A percentile compares a stretch with the other conserved stretches of the same genome.
Evolutionary conservation across 2,797 vertebrate genomes (phyloP).

Genomic region (Dromococcyx pavoninus): DNA sequence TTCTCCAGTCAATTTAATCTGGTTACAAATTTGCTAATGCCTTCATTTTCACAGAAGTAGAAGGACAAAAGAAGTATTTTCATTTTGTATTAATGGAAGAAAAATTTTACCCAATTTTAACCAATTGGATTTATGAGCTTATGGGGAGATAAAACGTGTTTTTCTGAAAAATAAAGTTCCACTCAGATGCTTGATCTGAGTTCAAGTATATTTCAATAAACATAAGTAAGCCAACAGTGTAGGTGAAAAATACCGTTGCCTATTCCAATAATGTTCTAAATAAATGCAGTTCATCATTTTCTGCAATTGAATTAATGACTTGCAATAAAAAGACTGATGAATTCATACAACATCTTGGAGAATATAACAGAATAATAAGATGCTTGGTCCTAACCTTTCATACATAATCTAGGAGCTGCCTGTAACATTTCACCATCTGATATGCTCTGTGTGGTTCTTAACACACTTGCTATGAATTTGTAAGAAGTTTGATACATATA

Average conservation of each 20-base stretch:
- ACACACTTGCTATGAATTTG: background rate
- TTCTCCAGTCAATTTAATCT: background rate
- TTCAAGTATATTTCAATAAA: background rate
- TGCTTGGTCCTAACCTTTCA: background rate
- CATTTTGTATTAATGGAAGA: background rate
- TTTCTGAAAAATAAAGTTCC: background rate
- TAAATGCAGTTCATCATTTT: background rate
- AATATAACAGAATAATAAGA: background rate
- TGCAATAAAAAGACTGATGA: slow-evolving; percentile 21
- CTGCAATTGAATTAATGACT: slow-evolving; percentile 3
- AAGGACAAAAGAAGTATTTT: background rate
- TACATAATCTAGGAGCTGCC: background rate
- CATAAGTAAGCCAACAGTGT: background rate
- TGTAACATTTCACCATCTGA: background rate
- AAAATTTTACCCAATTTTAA: background rate
- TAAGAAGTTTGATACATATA: background rate
- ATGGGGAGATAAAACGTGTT: background rate
- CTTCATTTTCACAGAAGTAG: background rate
- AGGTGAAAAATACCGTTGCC: background rate
- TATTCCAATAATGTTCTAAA: background rate
- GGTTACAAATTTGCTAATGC: background rate
- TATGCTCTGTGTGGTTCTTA: background rate
- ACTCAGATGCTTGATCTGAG: background rate
- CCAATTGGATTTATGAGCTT: background rate
- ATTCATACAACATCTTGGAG: background rate